Conservation (phyloP, 2,888 invertebrate genomes). For the Drosophila dives region DNA sequence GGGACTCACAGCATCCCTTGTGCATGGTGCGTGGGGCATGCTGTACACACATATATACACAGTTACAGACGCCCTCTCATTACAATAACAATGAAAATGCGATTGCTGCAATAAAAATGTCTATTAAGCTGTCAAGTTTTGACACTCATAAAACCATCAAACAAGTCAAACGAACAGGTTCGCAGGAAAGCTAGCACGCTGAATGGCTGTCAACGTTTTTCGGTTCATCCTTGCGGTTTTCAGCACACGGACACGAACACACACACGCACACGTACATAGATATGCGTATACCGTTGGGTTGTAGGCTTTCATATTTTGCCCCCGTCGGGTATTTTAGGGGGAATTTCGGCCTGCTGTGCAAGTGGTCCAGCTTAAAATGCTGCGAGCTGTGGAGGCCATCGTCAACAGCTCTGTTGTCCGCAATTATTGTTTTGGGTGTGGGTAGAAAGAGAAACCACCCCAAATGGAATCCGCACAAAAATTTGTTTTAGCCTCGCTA, state of each 20-base stretch:
- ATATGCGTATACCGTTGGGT: conserved; percentile 13
- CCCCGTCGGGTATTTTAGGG: conserved; percentile 18
- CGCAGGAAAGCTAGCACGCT: conserved; percentile 66
- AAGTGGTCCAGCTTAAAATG: conserved; percentile 18
- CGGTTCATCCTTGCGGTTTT: conserved; percentile 55
- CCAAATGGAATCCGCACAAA: conserved; percentile 3
- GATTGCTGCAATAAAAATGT: conserved; percentile 72
- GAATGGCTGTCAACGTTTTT: conserved; percentile 67
- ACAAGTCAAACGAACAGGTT: conserved; percentile 82
- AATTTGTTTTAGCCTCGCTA: not conserved
- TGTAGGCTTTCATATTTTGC: conserved; percentile 47
- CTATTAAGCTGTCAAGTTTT: conserved; percentile 82
- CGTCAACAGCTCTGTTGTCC: not conserved
- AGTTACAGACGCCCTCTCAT: conserved; percentile 26
- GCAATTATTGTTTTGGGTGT: not conserved
- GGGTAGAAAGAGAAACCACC: conserved; percentile 12
- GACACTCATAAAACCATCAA: conserved; percentile 84
- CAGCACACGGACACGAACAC: conserved; percentile 18
- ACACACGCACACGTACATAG: conserved; percentile 4
- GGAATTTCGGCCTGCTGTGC: conserved; percentile 14
- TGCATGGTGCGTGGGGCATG: conserved; percentile 7
- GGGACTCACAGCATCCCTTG: conserved; percentile 48
- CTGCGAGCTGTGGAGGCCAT: conserved; percentile 18
- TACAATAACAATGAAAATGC: conserved; percentile 62
- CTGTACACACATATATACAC: conserved; percentile 9